Percentiles rank a stretch among this genome's conserved stretches.
These are phyloP conservation scores for Stratiomys singularior DNA, from an alignment of 2,888 invertebrate genomes.

Conservation along the genomic window DNA sequence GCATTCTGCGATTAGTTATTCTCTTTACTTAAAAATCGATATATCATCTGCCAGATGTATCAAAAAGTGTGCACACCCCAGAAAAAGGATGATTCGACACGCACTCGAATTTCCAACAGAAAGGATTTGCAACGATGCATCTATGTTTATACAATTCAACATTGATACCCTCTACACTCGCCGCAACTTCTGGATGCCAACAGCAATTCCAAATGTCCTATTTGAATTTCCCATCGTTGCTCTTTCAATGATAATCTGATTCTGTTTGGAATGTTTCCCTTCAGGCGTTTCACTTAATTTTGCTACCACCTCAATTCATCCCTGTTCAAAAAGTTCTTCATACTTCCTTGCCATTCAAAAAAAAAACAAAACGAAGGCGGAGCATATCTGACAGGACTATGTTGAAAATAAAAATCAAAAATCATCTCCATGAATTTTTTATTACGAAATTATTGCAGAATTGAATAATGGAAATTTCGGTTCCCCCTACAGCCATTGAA, in stretches of 20 bases:
- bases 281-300: not conserved
- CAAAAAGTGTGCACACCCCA: not conserved
- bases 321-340: not conserved
- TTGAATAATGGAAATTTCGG: not conserved
- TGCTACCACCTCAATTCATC: not conserved
- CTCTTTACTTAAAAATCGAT: constrained; percentile 15
- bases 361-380: not conserved
- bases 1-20: not conserved
- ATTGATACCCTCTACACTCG: constrained; percentile 32
- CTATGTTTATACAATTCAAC: constrained; percentile 41
- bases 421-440: constrained; percentile 30
- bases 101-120: not conserved
- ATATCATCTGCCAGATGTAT: constrained; percentile 31
- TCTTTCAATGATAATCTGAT: not conserved
- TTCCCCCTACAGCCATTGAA: too few species aligned
- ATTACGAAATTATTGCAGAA: constrained; percentile 24
- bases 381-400: not conserved
- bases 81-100: not conserved
- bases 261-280: not conserved
- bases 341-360: not conserved
- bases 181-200: not conserved
- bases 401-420: not conserved
- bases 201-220: constrained; percentile 3
- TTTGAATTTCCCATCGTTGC: constrained; percentile 12
- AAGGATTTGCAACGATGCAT: not conserved